Conservation (phyloP, 2,797 vertebrate genomes). For the Echiichthys vipera region DNA sequence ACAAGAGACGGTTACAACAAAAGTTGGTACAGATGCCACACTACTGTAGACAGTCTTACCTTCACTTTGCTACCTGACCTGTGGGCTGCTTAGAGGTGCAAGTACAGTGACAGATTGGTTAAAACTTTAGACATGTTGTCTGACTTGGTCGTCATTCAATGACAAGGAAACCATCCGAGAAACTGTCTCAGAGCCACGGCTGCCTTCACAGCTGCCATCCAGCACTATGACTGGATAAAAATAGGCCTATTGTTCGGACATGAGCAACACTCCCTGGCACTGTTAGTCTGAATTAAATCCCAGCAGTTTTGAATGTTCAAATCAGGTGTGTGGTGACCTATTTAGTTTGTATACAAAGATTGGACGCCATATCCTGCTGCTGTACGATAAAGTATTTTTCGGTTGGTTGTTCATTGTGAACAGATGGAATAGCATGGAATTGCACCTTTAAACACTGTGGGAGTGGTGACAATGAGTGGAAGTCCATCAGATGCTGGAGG, state of each 20-base stretch:
- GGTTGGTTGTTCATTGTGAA: constrained; percentile 64
- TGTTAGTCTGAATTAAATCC: constrained; percentile 66
- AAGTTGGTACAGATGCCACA: constrained; percentile 75
- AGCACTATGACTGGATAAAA: constrained; percentile 36
- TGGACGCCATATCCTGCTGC: constrained; percentile 37
- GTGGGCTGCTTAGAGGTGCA: constrained; percentile 81
- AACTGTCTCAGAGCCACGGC: constrained; percentile 51
- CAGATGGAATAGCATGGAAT: constrained; percentile 67
- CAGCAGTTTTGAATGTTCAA: constrained; percentile 71
- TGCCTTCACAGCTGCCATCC: constrained; percentile 46
- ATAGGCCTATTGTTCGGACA: constrained; percentile 36
- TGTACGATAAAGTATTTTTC: constrained; percentile 40
- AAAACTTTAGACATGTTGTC: constrained; percentile 60
- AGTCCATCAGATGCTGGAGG: constrained; percentile 74
- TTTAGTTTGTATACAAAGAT: constrained; percentile 49
- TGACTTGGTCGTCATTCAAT: constrained; percentile 40
- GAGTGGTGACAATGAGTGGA: constrained; percentile 77
- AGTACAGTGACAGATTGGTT: constrained; percentile 76
- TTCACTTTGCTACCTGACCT: constrained; percentile 84
- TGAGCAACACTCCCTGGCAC: constrained; percentile 55
- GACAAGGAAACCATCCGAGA: constrained; percentile 52
- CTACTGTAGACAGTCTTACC: constrained; percentile 81
- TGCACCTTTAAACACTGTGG: constrained; percentile 76
- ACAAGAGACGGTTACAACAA: constrained; percentile 74
- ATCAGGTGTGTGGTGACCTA: constrained; percentile 58